Conservation (phyloP, 1,140 invertebrate genomes). For the Saccostrea glomerata region DNA sequence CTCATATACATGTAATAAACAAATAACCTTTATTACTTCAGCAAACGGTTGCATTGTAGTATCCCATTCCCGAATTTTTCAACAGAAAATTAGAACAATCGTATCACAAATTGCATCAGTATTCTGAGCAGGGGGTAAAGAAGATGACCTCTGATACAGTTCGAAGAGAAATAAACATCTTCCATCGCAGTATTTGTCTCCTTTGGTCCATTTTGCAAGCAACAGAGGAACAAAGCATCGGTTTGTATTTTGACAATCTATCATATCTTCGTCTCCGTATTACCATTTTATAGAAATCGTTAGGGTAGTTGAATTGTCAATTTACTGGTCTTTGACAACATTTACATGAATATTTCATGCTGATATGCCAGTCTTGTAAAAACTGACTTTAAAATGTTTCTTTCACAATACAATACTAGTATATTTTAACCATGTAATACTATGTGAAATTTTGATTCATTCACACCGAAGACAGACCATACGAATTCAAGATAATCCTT, state of each 20-base stretch:
- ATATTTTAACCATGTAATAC: too few species aligned
- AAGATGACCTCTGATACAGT: constrained; percentile 13
- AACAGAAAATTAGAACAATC: not conserved
- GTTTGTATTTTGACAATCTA: constrained; percentile 17
- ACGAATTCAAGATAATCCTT: too few species aligned
- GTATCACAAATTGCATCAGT: constrained; percentile 28
- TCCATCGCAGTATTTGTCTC: constrained; percentile 6
- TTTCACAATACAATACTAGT: too few species aligned
- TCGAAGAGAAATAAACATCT: not conserved
- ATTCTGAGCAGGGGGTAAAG: not conserved
- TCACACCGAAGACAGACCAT: too few species aligned
- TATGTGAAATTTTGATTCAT: too few species aligned
- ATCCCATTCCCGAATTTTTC: not conserved
- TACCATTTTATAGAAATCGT: not conserved
- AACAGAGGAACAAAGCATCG: constrained; percentile 20
- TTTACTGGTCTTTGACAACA: not conserved
- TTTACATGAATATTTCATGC: too few species aligned
- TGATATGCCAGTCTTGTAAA: too few species aligned
- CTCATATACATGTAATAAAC: not conserved
- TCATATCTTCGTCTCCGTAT: constrained; percentile 25
- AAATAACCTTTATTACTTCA: not conserved
- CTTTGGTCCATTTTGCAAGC: constrained; percentile 27
- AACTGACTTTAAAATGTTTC: too few species aligned
- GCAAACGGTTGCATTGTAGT: not conserved
- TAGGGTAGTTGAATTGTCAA: too few species aligned